These are phyloP conservation scores for Mamestra brassicae DNA, from an alignment of 2,888 invertebrate genomes.

Conservation along the genomic window DNA sequence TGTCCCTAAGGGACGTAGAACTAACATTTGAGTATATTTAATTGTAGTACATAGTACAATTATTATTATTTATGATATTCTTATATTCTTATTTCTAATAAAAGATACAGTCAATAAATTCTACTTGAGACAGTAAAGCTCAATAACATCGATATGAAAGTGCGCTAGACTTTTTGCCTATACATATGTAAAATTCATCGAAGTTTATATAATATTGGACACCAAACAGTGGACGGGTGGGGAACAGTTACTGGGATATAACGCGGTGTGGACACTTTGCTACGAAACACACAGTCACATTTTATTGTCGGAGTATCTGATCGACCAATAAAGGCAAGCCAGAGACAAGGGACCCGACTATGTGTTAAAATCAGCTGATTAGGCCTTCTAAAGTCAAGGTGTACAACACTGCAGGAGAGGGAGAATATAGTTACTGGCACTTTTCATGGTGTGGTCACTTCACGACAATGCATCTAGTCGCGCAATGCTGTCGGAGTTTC, in stretches of 20 bases:
- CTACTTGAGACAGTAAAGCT: constrained; percentile 2
- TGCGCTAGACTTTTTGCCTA: background rate
- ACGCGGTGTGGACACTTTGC: background rate
- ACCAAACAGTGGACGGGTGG: background rate
- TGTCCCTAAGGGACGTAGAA: background rate
- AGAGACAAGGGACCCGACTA: background rate
- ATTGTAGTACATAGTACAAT: background rate
- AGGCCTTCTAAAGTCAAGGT: background rate
- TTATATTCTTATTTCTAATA: background rate
- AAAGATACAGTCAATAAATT: background rate
- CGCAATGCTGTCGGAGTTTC: background rate
- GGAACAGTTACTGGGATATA: background rate
- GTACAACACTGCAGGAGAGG: too few species aligned
- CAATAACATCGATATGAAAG: background rate
- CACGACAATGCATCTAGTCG: too few species aligned
- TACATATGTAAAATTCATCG: background rate
- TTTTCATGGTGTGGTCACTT: too few species aligned
- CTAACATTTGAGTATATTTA: background rate
- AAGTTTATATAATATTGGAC: background rate
- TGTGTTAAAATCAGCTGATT: background rate
- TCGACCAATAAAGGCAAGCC: background rate
- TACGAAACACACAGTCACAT: background rate
- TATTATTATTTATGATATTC: too few species aligned
- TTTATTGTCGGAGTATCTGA: background rate
- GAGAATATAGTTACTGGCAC: too few species aligned